phyloP scores from a whole-genome alignment of 2,797 vertebrate species.

The Sibirionetta formosa region DNA sequence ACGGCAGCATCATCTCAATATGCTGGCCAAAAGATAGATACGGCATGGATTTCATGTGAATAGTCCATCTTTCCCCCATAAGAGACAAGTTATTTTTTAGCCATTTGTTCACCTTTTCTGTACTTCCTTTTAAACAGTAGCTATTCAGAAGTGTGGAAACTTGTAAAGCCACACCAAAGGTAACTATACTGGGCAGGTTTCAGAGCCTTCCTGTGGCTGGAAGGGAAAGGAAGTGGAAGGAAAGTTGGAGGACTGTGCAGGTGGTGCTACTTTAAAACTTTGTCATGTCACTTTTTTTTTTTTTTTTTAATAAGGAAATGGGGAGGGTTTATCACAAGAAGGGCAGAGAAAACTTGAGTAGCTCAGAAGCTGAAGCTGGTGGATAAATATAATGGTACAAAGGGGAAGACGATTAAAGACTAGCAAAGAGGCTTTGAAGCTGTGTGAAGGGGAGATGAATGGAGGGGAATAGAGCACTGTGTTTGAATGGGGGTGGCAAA shows the following conservation, averaged over 20 bases:
- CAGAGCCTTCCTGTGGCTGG: not conserved
- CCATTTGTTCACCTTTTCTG: not conserved
- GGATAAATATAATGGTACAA: not conserved
- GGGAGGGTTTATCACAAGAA: not conserved
- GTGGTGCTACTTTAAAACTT: not conserved
- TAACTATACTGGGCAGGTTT: not conserved
- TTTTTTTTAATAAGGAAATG: not conserved
- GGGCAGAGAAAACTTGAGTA: not conserved
- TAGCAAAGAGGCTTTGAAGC: not conserved
- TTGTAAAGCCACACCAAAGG: not conserved
- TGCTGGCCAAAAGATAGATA: not conserved
- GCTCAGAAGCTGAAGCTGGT: not conserved
- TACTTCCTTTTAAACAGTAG: not conserved
- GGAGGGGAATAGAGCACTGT: not conserved
- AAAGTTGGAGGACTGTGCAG: not conserved
- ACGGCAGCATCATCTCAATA: not conserved
- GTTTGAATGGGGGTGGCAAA: not conserved
- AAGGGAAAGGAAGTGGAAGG: not conserved
- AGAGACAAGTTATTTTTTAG: not conserved
- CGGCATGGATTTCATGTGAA: not conserved
- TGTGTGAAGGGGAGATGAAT: not conserved
- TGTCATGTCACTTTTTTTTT: accelerated
- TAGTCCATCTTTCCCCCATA: not conserved
- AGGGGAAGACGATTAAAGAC: not conserved
- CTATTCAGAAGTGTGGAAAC: not conserved